Evolutionary conservation across 2,797 vertebrate genomes (phyloP).

Genomic region (Poeciliopsis presidionis): DNA sequence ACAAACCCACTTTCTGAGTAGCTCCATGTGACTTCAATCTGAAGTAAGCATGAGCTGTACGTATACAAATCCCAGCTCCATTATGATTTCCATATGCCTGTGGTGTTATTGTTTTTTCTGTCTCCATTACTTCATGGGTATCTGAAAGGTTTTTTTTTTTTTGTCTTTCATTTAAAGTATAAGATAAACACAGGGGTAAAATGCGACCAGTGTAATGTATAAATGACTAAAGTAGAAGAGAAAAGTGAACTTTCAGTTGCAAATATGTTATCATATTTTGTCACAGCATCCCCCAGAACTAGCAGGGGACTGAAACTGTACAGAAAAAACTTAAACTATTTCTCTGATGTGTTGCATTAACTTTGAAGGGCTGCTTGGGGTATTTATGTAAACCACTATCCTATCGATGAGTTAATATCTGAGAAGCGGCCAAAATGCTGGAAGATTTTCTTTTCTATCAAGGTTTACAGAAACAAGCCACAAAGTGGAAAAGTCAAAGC

Average conservation of each 20-base stretch:
- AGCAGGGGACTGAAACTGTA: slow-evolving; percentile 40
- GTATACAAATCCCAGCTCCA: slow-evolving; percentile 64
- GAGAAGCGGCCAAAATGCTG: slow-evolving; percentile 35
- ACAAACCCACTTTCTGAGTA: slow-evolving; percentile 62
- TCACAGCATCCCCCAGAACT: slow-evolving; percentile 12
- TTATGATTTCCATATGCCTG: slow-evolving; percentile 84
- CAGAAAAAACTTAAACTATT: slow-evolving; percentile 38
- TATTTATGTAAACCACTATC: slow-evolving; percentile 29
- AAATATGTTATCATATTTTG: slow-evolving; percentile 47
- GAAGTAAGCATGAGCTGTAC: slow-evolving; percentile 73
- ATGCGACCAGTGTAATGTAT: slow-evolving; percentile 45
- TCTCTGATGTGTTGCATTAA: slow-evolving; percentile 41
- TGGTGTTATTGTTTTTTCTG: slow-evolving; percentile 76
- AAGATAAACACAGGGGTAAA: slow-evolving; percentile 59
- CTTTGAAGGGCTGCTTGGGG: slow-evolving; percentile 27
- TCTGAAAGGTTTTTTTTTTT: slow-evolving; percentile 39
- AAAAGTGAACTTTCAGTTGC: slow-evolving; percentile 30
- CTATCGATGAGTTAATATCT: slow-evolving; percentile 20
- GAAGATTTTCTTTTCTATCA: slow-evolving; percentile 15
- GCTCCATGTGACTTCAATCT: slow-evolving; percentile 76
- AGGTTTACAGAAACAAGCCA: slow-evolving; percentile 34
- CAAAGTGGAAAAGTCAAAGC: slow-evolving; percentile 53
- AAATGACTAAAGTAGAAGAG: slow-evolving; percentile 45
- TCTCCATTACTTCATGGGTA: slow-evolving; percentile 73
- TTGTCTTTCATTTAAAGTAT: slow-evolving; percentile 46